A percentile compares a stretch with the other conserved stretches of the same genome.
These are phyloP conservation scores for Anoplius nigerrimus DNA, from an alignment of 2,888 invertebrate genomes.

Conservation along the genomic window DNA sequence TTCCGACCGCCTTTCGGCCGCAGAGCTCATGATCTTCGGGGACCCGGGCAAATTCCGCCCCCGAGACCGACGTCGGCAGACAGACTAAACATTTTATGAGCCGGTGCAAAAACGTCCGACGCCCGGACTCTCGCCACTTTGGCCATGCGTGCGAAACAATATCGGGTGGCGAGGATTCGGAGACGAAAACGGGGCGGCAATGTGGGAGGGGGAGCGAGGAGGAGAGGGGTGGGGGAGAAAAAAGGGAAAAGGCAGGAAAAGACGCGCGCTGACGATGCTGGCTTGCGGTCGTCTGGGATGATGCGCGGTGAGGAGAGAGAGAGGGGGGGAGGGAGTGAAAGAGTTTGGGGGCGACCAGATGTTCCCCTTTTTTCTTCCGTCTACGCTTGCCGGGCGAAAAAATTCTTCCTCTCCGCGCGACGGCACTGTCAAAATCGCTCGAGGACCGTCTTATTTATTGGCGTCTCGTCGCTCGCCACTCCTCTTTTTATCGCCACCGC, in stretches of 20 bases:
- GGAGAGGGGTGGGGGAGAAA: conserved; percentile 16
- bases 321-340: not conserved
- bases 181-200: conserved; percentile 12
- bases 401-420: conserved; percentile 41
- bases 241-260: conserved; percentile 15
- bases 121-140: conserved; percentile 34
- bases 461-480: conserved; percentile 26
- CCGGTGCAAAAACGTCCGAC: conserved; percentile 38
- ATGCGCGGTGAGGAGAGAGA: conserved; percentile 20
- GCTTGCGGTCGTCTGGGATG: not conserved
- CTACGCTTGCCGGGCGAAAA: conserved; percentile 51
- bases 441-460: conserved; percentile 56
- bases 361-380: conserved; percentile 15
- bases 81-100: conserved; percentile 67
- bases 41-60: conserved; percentile 26
- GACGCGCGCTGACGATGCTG: conserved; percentile 27
- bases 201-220: conserved; percentile 13
- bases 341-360: conserved; percentile 1
- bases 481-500: not conserved
- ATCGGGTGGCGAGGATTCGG: conserved; percentile 34
- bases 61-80: conserved; percentile 20
- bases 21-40: conserved; percentile 4
- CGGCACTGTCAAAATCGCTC: conserved; percentile 54
- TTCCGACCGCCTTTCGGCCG: conserved; percentile 1
- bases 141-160: conserved; percentile 55